Base-by-base conservation (phyloP, 2,888 invertebrate species). In the Zaprionus lineosus region DNA sequence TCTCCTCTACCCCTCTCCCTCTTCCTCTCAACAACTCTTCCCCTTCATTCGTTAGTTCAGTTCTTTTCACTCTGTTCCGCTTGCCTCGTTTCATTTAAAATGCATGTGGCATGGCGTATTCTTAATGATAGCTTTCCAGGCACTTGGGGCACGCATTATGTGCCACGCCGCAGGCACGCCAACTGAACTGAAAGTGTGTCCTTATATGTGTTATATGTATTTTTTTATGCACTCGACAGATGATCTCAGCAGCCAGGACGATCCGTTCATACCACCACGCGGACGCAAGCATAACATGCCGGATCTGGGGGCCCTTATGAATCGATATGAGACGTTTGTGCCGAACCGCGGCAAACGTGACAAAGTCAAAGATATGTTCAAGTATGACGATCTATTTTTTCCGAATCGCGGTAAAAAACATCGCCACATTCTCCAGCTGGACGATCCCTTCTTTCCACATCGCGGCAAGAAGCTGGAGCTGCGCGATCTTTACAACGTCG, bases 271-370 rank as follows among this genome's bases (percentile, higher is more conserved):
- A 75, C 89, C 89, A 44, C 89, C 89, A 29, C 84, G 89, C 11
- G 90, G 90, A 16, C 87, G 90, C 19, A 90, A 90, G 51, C 84
- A 88, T 36, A 71, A 82, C 58, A 53, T 74, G 6, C 86, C 87
- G 19, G 79, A 86, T 55, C 57, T 88, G 48, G 78, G 85, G 52
- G 78, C 75, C 24, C 63, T 89, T 40, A 43, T 87, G 51, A 70
- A 85, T 33, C 86, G 84, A 36, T 81, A 84, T 48, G 90, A 90
- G 46, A 74, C 87, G 12, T 90, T 90, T 75, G 86, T 90, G 9
- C 90, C 90, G 24, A 87, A 90, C 84, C 90, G 90, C 66, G 90
- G 90, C 47, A 87, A 81, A 65, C 89, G 87, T 53, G 89, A 90
- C 74, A 86, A 84, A 75, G 84, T 89, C 71, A 86, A 83, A 79